Evolutionary conservation across 2,797 vertebrate genomes (phyloP).

Genomic region (Tokudaia tokunoshimensis): DNA sequence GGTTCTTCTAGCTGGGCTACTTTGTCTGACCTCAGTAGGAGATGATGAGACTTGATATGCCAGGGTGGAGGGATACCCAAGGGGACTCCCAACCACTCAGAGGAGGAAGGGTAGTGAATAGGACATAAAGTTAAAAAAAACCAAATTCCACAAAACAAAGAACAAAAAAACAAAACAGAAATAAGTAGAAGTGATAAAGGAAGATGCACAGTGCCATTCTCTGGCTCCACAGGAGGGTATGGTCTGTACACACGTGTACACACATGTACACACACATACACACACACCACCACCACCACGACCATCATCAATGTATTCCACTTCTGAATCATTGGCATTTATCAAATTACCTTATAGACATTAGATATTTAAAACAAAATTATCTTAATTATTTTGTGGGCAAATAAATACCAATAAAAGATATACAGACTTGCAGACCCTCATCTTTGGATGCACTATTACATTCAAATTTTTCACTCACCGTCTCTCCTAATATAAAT

Average conservation of each 20-base stretch:
- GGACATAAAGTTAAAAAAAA: not conserved
- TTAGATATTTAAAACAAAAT: not conserved
- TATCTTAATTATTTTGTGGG: slow-evolving; percentile 6
- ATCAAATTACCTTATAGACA: not conserved
- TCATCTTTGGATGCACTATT: not conserved
- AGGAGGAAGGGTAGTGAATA: not conserved
- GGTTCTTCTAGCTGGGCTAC: not conserved
- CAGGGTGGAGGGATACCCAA: not conserved
- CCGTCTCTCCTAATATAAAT: slow-evolving; percentile 3
- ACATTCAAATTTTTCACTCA: not conserved
- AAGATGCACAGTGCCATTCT: not conserved
- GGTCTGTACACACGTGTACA: not conserved
- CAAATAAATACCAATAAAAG: not conserved
- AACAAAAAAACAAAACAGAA: not conserved
- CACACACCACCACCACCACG: not conserved
- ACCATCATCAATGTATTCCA: not conserved
- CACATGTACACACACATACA: too few species aligned
- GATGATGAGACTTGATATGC: not conserved
- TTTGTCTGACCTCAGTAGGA: not conserved
- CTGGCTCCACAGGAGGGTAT: not conserved
- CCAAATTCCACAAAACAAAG: too few species aligned
- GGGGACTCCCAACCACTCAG: not conserved
- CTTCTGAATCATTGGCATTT: not conserved
- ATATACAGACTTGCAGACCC: not conserved
- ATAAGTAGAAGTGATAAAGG: not conserved